phyloP scores from a whole-genome alignment of 2,797 vertebrate species.

The Hydrolagus colliei region DNA sequence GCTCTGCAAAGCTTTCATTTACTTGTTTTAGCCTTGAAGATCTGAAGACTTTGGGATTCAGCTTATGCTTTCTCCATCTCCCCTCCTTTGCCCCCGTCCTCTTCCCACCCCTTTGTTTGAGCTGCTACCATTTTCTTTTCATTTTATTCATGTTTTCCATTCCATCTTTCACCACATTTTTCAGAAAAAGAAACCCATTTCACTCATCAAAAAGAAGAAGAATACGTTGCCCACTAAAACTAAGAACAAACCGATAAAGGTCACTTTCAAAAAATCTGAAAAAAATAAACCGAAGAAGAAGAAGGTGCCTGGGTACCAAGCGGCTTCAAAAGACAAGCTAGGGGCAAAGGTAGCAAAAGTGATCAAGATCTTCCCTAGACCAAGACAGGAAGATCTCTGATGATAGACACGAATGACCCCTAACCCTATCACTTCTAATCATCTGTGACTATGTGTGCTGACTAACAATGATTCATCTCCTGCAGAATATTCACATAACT shows the following conservation, averaged over 20 bases:
- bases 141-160: slow-evolving; percentile 65
- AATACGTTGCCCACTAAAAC: slow-evolving; percentile 76
- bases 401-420: slow-evolving; percentile 59
- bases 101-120: background rate
- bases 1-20: slow-evolving; percentile 37
- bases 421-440: slow-evolving; percentile 68
- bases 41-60: slow-evolving; percentile 30
- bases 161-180: slow-evolving; percentile 73
- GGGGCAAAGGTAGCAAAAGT: slow-evolving; percentile 78
- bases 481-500: background rate
- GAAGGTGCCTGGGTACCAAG: slow-evolving; percentile 69
- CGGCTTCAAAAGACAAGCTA: slow-evolving; percentile 75
- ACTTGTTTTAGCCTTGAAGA: slow-evolving; percentile 44
- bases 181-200: slow-evolving; percentile 88
- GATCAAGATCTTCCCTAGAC: slow-evolving; percentile 83
- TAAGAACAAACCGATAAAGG: slow-evolving; percentile 78
- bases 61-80: slow-evolving; percentile 34
- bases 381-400: slow-evolving; percentile 83
- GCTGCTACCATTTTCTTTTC: slow-evolving; percentile 50
- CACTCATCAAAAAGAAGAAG: slow-evolving; percentile 83
- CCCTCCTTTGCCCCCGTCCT: background rate
- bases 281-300: slow-evolving; percentile 78
- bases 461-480: background rate
- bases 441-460: slow-evolving; percentile 49
- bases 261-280: slow-evolving; percentile 74